These are phyloP conservation scores for Leptopilina drosophilae DNA, from an alignment of 2,888 invertebrate species.

Conservation along the genomic window DNA sequence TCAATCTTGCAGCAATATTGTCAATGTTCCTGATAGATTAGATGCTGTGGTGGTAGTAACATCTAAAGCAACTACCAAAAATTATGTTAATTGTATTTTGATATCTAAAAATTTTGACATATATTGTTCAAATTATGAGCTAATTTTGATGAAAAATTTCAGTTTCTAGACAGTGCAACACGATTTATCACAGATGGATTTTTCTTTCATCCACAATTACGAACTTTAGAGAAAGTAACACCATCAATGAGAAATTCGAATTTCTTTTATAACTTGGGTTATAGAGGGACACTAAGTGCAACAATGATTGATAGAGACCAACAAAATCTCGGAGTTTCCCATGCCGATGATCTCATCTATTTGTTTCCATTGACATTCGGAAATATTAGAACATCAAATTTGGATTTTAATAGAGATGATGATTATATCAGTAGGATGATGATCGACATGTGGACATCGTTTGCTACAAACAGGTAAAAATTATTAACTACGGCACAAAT, in stretches of 20 bases:
- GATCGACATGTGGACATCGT: constrained; percentile 19
- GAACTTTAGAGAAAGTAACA: background rate
- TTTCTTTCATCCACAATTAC: background rate
- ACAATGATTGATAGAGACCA: background rate
- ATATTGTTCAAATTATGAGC: too few species aligned
- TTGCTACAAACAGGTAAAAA: background rate
- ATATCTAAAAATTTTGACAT: too few species aligned
- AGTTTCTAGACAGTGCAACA: constrained; percentile 2
- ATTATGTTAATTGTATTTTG: too few species aligned
- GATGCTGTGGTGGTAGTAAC: too few species aligned
- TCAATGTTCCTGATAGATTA: too few species aligned
- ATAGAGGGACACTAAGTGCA: background rate
- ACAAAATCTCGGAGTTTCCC: background rate
- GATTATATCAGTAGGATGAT: background rate
- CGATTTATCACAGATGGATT: constrained; percentile 16
- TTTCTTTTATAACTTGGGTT: constrained; percentile 15
- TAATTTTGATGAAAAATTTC: background rate
- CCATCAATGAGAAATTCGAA: background rate
- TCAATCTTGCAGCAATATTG: too few species aligned
- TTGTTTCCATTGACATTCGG: background rate
- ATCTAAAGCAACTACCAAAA: too few species aligned
- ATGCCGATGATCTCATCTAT: constrained; percentile 9
- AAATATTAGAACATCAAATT: background rate
- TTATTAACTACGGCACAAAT: background rate
- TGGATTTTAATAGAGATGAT: background rate